Evolutionary conservation across 2,888 invertebrate genomes (phyloP), one percentile per base, ranked within the genome.

Genomic region (Drosophila nigricruria): DNA sequence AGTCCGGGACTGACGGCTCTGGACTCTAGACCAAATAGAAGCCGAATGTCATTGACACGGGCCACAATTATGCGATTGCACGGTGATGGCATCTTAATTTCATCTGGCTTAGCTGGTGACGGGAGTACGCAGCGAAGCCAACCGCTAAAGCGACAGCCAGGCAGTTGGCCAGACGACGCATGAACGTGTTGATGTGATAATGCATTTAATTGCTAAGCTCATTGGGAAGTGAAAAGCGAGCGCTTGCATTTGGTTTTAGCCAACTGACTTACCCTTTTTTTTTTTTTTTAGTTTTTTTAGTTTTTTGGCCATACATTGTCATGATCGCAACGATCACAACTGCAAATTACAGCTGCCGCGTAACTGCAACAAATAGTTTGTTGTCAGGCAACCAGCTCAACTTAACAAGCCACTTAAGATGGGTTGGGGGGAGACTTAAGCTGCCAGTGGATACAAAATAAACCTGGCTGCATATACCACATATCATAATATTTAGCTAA

Each of bases 21-120:
- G 23, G 20, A 5, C 36, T 40, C 58, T 45, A 23, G 34, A 57
- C 12, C 27, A 12, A 1, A 12, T 49, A 49, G 47, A 49, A 61
- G 67, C 43, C 38, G 36, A 68, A 60, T 82, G 88, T 88, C 89
- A 87, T 82, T 89, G 88, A 89, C 88, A 42, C 54, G 54, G 16
- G 54, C 40, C 54, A 70, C 77, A 79, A 77, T 88, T 88, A 77
- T 79, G 76, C 79, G 89, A 88, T 69, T 67, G 73, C 70, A 62
- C 65, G 74, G 79, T 81, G 79, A 82, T 84, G 84, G 75, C 82
- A 84, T 81, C 79, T 84, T 73, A 81, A 87, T 86, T 80, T 53
- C 73, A 57, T 50, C 32, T 45, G 38, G 54, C 66, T 64, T n/a
- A 54, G 50, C 45, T 2, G 38, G 14, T 9, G 10, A 9, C 16